Percentiles rank a stretch among this genome's conserved stretches.
phyloP scores from a whole-genome alignment of 2,797 vertebrate genomes.

The Tapirus indicus region DNA sequence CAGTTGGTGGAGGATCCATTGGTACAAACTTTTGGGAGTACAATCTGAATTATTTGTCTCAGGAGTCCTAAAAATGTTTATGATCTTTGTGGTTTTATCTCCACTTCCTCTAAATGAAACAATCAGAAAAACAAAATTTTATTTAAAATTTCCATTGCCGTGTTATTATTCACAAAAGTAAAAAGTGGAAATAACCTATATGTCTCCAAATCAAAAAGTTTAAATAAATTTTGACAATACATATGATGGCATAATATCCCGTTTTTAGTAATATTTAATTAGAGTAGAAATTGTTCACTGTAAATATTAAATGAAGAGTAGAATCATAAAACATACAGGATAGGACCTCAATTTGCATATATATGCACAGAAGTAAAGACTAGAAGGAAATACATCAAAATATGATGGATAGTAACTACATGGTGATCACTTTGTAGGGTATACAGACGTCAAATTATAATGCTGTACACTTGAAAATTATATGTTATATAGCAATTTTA shows the following conservation, averaged over 20 bases:
- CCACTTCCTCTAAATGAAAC: not conserved
- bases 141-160: not conserved
- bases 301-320: constrained; percentile 47
- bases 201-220: constrained; percentile 30
- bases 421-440: no score
- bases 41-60: constrained; percentile 28
- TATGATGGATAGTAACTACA: no score
- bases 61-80: constrained; percentile 15
- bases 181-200: constrained; percentile 42
- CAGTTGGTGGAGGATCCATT: not conserved
- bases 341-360: not conserved
- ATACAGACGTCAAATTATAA: no score
- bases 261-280: constrained; percentile 47
- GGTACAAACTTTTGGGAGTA: not conserved
- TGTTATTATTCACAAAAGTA: not conserved
- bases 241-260: not conserved
- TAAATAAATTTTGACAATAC: constrained; percentile 37
- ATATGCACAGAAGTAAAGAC: not conserved
- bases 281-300: not conserved
- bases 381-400: constrained; percentile 1
- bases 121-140: constrained; percentile 20
- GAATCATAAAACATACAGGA: not conserved
- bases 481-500: no score
- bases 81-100: not conserved
- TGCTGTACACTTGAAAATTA: no score